Evolutionary conservation across 2,797 vertebrate genomes (phyloP), one percentile per base, ranked within the genome.

Genomic region (Gallinago stenura): DNA sequence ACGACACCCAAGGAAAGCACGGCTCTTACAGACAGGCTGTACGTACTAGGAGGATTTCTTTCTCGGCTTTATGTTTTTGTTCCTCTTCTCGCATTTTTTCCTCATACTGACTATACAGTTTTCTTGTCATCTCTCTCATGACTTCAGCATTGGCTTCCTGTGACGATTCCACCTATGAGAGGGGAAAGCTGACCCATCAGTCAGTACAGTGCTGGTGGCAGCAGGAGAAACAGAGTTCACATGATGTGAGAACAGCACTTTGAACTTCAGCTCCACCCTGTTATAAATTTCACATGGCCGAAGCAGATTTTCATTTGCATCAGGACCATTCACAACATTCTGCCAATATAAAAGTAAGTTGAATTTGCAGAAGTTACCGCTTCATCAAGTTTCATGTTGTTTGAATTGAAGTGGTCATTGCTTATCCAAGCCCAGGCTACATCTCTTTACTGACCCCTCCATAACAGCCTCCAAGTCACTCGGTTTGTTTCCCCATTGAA

Each of bases 11-110:
- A 87, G 50, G 10, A 26, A 17, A 93, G 50, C 14, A 33, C 7
- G 24, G 24, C 39, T 62, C 51, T 45, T 56, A 30, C 26, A 77
- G 19, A 54, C 39, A 37, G 10, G n/a, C 48, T 80, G 4, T 43
- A 97, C 98, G 9, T 96, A 99, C 99, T 97, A 99, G 98, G 33
- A 99, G 98, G 6, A 97, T 98, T 97, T 99, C 98, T 57, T 98
- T 99, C 98, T 99, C 99, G 7, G 98, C 98, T 26, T 97, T 97
- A 97, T 99, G 99, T 73, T 97, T 99, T 91, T 43, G 97, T 81
- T 99, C 98, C 89, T 99, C 99, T 83, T 98, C 98, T 45, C 81
- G 97, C 78, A 99, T 97, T 95, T 98, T 98, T 51, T 99, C 98
- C n/a, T 99, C 98, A 2, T 98, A 98, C 61, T 99, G 98, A 87